phyloP scores from a whole-genome alignment of 2,113 vertebrate species.

The Ophthalmolycus amberensis region DNA sequence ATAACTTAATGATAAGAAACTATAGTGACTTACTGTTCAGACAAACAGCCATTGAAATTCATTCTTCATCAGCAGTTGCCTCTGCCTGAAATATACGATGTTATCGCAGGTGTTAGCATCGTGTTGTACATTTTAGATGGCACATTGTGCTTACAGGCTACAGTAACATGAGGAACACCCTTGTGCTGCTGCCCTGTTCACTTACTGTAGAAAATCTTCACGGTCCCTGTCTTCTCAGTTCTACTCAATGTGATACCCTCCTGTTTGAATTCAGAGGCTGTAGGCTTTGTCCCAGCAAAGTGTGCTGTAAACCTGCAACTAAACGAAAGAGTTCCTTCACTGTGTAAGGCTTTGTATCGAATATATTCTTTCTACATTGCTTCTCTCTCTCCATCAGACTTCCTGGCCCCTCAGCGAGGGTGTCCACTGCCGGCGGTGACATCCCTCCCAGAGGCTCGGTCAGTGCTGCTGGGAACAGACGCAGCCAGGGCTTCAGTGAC shows the following conservation, averaged over 20 bases:
- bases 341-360: not conserved
- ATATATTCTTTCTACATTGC: not conserved
- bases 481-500: conserved; percentile 96
- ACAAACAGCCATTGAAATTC: not conserved
- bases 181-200: not conserved
- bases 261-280: not conserved
- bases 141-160: not conserved
- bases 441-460: conserved; percentile 84
- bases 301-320: not conserved
- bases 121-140: not conserved
- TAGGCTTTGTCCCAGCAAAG: not conserved
- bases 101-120: not conserved
- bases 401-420: conserved; percentile 91
- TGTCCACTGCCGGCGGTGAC: conserved; percentile 91
- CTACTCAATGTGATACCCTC: not conserved
- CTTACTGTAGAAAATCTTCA: not conserved
- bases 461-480: conserved; percentile 88
- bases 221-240: not conserved
- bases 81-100: not conserved
- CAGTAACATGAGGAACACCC: not conserved
- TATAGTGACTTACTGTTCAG: no score
- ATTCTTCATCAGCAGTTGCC: not conserved
- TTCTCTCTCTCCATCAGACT: conserved; percentile 84
- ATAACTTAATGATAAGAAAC: not conserved
- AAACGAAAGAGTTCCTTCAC: not conserved